These are phyloP conservation scores for Uloborus diversus DNA, from an alignment of 1,140 invertebrate genomes.

Conservation along the genomic window DNA sequence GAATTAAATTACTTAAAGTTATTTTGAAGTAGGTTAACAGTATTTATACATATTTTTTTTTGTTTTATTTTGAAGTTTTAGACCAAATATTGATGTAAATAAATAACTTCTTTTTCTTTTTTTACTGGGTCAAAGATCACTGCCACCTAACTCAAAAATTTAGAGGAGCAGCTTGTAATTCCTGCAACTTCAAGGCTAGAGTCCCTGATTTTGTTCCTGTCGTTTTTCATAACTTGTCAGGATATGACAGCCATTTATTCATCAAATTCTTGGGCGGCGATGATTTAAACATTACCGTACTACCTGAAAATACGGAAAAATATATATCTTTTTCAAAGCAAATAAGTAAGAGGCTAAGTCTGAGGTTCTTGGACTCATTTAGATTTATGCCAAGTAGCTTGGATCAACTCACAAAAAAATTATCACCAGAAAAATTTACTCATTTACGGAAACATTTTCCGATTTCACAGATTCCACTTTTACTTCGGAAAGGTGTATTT, in stretches of 20 bases:
- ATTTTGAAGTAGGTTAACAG: too few species aligned
- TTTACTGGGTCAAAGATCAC: too few species aligned
- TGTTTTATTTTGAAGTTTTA: too few species aligned
- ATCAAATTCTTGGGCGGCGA: neutral
- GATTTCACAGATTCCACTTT: neutral
- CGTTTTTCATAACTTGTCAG: neutral
- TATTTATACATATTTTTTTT: too few species aligned
- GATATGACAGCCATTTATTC: neutral
- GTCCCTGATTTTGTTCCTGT: neutral
- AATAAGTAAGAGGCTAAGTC: neutral
- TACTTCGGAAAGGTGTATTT: neutral
- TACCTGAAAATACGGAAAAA: neutral
- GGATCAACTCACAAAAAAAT: neutral
- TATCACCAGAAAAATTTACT: neutral
- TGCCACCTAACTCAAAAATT: neutral
- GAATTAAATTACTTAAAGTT: too few species aligned
- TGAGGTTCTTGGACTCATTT: constrained; percentile 61
- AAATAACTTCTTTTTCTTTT: too few species aligned
- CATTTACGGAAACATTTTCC: neutral
- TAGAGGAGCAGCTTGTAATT: neutral
- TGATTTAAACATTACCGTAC: neutral
- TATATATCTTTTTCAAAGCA: neutral
- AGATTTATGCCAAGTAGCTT: constrained; percentile 54
- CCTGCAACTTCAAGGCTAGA: neutral
- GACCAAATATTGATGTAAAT: too few species aligned